These are phyloP conservation scores for Agapetus fuscipes DNA, from an alignment of 2,888 invertebrate species.

Conservation along the genomic window DNA sequence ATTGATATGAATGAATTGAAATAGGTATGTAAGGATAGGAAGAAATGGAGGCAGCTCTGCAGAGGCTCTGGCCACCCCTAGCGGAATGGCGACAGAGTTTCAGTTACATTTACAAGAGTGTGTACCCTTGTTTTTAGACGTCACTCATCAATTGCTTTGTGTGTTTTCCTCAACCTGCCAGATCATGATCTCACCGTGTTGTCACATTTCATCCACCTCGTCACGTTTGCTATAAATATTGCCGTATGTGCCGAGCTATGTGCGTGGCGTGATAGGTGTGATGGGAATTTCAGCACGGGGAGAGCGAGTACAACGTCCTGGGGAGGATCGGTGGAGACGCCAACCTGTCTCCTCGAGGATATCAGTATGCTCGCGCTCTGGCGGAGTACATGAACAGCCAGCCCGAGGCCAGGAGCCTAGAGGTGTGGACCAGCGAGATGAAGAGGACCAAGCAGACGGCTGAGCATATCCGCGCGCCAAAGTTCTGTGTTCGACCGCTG, in stretches of 20 bases:
- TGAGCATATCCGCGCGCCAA: slow-evolving; percentile 64
- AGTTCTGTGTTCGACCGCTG: slow-evolving; percentile 74
- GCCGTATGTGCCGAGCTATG: background rate
- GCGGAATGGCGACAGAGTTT: no score
- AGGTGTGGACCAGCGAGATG: slow-evolving; percentile 86
- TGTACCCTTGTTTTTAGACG: no score
- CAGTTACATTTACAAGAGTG: no score
- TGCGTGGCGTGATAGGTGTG: background rate
- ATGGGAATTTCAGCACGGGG: slow-evolving; percentile 64
- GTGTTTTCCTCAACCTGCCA: background rate
- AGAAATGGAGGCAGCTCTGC: no score
- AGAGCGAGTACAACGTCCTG: slow-evolving; percentile 82
- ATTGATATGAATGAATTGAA: no score
- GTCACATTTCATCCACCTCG: background rate
- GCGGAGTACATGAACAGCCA: slow-evolving; percentile 55
- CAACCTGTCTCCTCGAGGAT: slow-evolving; percentile 70
- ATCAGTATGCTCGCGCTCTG: slow-evolving; percentile 65
- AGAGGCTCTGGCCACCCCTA: no score
- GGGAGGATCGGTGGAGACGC: slow-evolving; percentile 91
- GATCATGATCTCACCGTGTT: slow-evolving; percentile 7
- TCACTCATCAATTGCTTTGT: background rate
- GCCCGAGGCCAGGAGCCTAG: slow-evolving; percentile 47
- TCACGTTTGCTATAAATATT: background rate
- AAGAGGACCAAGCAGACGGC: slow-evolving; percentile 86
- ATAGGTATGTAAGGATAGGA: no score